These are phyloP conservation scores for Hypercompe scribonia DNA, from an alignment of 2,888 invertebrate genomes.

Conservation along the genomic window DNA sequence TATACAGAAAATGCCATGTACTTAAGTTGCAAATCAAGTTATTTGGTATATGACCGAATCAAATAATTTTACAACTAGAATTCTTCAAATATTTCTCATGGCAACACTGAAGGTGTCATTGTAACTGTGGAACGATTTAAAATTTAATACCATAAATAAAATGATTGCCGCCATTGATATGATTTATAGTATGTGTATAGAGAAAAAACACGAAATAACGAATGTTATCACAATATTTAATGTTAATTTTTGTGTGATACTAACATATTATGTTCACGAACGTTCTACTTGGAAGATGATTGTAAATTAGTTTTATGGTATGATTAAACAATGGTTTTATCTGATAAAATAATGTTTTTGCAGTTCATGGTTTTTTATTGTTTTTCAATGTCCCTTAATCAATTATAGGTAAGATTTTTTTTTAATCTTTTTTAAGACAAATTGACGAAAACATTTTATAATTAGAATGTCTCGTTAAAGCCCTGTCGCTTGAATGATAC, in stretches of 20 bases:
- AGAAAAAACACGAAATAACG: not conserved
- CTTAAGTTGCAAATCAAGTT: not conserved
- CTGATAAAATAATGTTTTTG: conserved; percentile 1
- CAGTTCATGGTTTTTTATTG: not conserved
- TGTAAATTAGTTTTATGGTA: conserved; percentile 7
- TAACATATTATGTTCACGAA: not conserved
- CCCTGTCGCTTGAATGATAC: too few species aligned
- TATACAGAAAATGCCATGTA: not conserved
- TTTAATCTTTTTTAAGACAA: too few species aligned
- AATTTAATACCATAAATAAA: not conserved
- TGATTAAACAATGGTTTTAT: too few species aligned
- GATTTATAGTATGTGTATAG: not conserved
- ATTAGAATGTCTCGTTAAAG: too few species aligned
- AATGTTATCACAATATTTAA: conserved; percentile 5
- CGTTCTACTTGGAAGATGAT: not conserved
- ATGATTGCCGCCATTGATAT: not conserved
- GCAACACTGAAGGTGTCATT: not conserved
- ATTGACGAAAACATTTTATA: too few species aligned
- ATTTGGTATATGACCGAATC: not conserved
- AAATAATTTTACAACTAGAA: not conserved
- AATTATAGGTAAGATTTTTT: too few species aligned
- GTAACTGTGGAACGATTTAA: not conserved
- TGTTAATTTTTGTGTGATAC: conserved; percentile 1
- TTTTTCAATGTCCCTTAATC: not conserved
- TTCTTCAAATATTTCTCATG: too few species aligned